phyloP scores from a whole-genome alignment of 2,797 vertebrate species.

The Poeciliopsis turneri region DNA sequence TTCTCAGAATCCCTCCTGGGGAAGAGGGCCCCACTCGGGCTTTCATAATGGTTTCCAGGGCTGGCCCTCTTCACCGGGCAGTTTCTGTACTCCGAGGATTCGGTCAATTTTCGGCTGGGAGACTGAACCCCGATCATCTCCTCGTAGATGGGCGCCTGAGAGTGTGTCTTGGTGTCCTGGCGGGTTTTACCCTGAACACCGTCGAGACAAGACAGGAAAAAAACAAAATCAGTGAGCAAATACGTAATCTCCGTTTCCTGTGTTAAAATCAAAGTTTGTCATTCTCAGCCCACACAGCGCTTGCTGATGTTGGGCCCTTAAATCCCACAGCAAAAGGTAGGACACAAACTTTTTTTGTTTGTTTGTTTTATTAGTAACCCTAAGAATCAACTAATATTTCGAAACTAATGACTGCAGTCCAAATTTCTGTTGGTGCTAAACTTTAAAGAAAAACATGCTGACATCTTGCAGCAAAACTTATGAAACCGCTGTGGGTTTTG shows the following conservation, averaged over 20 bases:
- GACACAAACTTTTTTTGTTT: background rate
- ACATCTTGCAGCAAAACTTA: constrained; percentile 27
- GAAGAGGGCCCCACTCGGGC: constrained; percentile 8
- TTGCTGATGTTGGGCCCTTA: background rate
- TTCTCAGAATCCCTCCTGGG: background rate
- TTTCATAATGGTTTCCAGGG: constrained; percentile 72
- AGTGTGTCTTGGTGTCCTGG: constrained; percentile 19
- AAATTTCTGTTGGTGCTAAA: background rate
- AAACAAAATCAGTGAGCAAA: constrained; percentile 51
- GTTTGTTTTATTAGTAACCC: background rate
- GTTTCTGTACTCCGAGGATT: constrained; percentile 56
- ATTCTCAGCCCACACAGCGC: background rate
- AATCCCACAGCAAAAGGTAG: too few species aligned
- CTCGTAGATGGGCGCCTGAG: constrained; percentile 73
- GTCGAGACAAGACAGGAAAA: constrained; percentile 20
- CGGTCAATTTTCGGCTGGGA: constrained; percentile 25
- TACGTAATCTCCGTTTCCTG: constrained; percentile 41
- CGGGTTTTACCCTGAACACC: constrained; percentile 49
- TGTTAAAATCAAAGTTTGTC: constrained; percentile 52
- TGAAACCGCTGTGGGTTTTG: constrained; percentile 62
- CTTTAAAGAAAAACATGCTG: constrained; percentile 28
- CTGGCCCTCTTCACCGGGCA: constrained; percentile 28
- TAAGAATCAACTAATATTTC: background rate
- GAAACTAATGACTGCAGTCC: background rate
- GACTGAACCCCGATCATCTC: constrained; percentile 70